These are phyloP conservation scores for Drosophila maculinotata DNA, from an alignment of 2,888 invertebrate genomes.

Conservation along the genomic window DNA sequence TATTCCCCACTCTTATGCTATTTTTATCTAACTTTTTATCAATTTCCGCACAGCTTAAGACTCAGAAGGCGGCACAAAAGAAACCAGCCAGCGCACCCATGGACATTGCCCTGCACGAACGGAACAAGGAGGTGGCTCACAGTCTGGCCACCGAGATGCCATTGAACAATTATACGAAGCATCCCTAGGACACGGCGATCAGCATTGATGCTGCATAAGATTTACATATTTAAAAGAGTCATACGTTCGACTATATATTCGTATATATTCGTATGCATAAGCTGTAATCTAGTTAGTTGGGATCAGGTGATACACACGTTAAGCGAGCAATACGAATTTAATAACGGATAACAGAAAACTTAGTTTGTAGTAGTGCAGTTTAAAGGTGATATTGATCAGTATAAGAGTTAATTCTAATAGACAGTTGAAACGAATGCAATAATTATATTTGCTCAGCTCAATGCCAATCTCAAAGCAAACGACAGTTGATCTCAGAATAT, in stretches of 20 bases:
- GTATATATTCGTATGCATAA: constrained; percentile 10
- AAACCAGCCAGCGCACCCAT: constrained; percentile 78
- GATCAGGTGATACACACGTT: constrained; percentile 56
- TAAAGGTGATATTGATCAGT: constrained; percentile 58
- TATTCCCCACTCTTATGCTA: background rate
- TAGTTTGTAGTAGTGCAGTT: constrained; percentile 50
- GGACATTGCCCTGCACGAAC: constrained; percentile 82
- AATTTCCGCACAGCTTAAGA: constrained; percentile 80
- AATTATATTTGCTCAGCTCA: constrained; percentile 23
- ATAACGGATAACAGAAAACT: background rate
- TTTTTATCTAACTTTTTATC: constrained; percentile 9
- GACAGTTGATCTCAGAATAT: constrained; percentile 27
- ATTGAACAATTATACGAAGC: constrained; percentile 84
- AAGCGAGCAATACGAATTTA: constrained; percentile 64
- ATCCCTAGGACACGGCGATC: constrained; percentile 82
- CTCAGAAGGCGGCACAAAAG: constrained; percentile 84
- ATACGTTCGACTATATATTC: too few relatives aligned
- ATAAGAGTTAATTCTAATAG: constrained; percentile 31
- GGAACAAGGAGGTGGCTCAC: constrained; percentile 82
- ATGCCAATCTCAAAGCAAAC: constrained; percentile 4
- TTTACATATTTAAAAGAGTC: constrained; percentile 24
- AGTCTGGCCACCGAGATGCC: constrained; percentile 83
- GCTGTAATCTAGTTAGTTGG: constrained; percentile 18
- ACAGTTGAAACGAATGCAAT: constrained; percentile 20
- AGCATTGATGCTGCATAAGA: constrained; percentile 66